phyloP scores from a whole-genome alignment of 2,888 invertebrate species.

The Caenorhabditis sinica region DNA sequence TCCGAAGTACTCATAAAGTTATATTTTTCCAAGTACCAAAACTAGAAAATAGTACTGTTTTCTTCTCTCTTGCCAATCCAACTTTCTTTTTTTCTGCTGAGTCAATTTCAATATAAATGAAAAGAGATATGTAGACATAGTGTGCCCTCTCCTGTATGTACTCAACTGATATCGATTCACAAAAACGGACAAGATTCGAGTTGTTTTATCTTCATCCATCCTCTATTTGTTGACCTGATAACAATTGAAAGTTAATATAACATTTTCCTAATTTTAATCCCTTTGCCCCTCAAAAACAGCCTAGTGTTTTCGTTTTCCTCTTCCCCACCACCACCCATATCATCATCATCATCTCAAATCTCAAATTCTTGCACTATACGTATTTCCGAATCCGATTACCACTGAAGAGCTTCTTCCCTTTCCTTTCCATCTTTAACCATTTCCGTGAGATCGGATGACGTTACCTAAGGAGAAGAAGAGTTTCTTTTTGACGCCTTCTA shows the following conservation, averaged over 20 bases:
- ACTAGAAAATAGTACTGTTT: not conserved
- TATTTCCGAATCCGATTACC: conserved; percentile 63
- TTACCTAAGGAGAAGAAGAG: conserved; percentile 41
- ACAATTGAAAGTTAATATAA: conserved; percentile 2
- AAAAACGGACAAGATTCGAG: not conserved
- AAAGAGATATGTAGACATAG: conserved; percentile 34
- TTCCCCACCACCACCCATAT: not conserved
- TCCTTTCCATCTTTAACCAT: conserved; percentile 29
- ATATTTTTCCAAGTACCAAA: not conserved
- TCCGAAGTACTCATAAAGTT: no score
- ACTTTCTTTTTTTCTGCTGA: not conserved
- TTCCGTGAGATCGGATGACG: conserved; percentile 58
- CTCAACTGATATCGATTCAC: conserved; percentile 31
- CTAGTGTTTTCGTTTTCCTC: not conserved
- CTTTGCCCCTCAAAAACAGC: conserved; percentile 1
- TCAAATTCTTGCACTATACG: conserved; percentile 25
- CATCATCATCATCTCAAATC: conserved; percentile 31
- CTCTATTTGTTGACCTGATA: not conserved
- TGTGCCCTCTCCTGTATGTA: conserved; percentile 33
- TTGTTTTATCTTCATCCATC: not conserved
- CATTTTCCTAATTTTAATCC: not conserved
- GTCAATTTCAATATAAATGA: conserved; percentile 36
- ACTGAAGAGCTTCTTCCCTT: conserved; percentile 42
- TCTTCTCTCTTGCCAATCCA: not conserved
- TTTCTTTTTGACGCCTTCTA: conserved; percentile 36